phyloP scores from a whole-genome alignment of 2,113 vertebrate genomes.

The Prionailurus bengalensis region DNA sequence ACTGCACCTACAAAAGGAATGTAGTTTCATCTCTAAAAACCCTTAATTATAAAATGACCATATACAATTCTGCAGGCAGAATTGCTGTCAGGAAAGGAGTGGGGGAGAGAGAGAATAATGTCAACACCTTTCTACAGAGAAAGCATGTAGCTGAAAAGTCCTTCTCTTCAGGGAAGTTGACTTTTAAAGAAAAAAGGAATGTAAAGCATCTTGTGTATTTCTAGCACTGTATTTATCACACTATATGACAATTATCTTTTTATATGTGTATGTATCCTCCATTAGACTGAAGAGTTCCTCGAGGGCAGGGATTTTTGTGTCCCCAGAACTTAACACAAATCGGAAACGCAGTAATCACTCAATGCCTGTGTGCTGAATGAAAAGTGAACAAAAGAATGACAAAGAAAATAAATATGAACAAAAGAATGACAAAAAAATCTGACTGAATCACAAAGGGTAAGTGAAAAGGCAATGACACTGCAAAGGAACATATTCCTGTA shows the following conservation, averaged over 20 bases:
- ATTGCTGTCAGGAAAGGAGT: background rate
- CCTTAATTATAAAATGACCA: background rate
- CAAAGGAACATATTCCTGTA: background rate
- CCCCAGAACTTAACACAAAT: background rate
- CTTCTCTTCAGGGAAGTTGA: background rate
- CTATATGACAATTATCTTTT: background rate
- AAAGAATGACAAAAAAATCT: background rate
- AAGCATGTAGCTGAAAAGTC: background rate
- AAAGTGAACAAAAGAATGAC: conserved; percentile 35
- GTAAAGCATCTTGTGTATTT: background rate
- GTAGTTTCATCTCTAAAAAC: background rate
- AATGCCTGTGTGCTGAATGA: background rate
- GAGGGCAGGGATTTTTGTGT: background rate
- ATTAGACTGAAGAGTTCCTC: background rate
- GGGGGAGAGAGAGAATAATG: background rate
- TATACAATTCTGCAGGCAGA: background rate
- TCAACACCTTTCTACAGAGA: background rate
- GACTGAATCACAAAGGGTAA: background rate
- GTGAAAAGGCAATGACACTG: background rate
- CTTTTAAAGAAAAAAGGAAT: background rate
- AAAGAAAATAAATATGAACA: background rate
- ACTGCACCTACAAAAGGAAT: background rate
- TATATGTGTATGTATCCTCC: background rate
- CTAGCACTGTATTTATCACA: background rate
- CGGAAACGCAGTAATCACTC: background rate